These are phyloP conservation scores for Tympanoctomys barrerae DNA, from an alignment of 2,797 vertebrate genomes.

Conservation along the genomic window DNA sequence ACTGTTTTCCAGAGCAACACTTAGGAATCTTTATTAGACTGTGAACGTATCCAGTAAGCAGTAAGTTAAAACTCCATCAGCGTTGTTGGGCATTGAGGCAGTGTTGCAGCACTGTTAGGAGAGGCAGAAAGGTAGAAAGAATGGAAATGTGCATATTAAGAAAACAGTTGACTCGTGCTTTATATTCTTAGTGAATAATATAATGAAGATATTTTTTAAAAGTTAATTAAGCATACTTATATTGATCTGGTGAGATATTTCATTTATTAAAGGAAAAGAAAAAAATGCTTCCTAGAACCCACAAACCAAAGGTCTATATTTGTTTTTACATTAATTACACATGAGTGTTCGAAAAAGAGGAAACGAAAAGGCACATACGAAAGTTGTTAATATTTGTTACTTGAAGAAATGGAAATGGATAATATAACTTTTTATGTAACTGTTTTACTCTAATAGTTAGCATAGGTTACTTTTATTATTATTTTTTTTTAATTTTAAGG, in stretches of 20 bases:
- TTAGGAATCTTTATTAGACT: slow-evolving; percentile 5
- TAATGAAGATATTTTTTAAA: slow-evolving; percentile 1
- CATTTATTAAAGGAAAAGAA: background rate
- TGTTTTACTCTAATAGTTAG: slow-evolving; percentile 4
- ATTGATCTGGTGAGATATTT: background rate
- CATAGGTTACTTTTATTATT: background rate
- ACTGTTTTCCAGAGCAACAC: slow-evolving; percentile 11
- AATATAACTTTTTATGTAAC: slow-evolving; percentile 8
- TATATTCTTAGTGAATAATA: background rate
- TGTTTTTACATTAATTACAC: background rate
- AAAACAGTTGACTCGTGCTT: background rate
- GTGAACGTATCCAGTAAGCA: slow-evolving; percentile 26
- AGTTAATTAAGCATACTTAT: background rate
- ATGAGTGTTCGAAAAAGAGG: background rate
- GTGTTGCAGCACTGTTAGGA: background rate
- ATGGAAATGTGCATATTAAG: background rate
- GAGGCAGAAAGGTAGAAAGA: background rate
- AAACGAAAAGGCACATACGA: background rate
- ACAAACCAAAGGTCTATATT: background rate
- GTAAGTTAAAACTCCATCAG: background rate
- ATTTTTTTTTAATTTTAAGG: too few relatives aligned
- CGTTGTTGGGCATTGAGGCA: background rate
- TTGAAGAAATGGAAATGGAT: background rate
- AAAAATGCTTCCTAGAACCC: background rate
- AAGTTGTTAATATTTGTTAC: background rate